phyloP scores from a whole-genome alignment of 2,113 vertebrate species.

The Indicator maculatus region DNA sequence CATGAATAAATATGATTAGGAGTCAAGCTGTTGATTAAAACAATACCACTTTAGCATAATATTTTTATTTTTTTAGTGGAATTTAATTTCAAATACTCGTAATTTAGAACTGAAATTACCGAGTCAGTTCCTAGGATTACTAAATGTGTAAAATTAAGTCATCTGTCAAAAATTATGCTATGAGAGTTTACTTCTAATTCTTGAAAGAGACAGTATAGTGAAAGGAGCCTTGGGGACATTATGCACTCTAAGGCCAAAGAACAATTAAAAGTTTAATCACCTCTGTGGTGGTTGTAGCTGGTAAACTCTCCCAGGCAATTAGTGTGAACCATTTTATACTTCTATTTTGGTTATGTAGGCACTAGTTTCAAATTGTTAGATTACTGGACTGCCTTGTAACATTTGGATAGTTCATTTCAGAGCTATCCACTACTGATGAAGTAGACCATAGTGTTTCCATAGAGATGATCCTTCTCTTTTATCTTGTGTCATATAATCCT shows the following conservation, averaged over 20 bases:
- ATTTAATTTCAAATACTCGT: not conserved
- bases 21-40: not conserved
- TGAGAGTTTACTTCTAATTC: not conserved
- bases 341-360: slow-evolving; percentile 22
- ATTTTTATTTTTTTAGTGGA: not conserved
- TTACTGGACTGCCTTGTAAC: slow-evolving; percentile 33
- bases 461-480: slow-evolving; percentile 49
- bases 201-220: not conserved
- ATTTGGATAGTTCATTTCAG: slow-evolving; percentile 42
- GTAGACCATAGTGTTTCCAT: slow-evolving; percentile 57
- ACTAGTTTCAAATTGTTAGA: slow-evolving; percentile 21
- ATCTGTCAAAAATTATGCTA: not conserved
- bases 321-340: slow-evolving; percentile 1
- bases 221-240: not conserved
- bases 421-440: not conserved
- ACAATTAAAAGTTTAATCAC: slow-evolving; percentile 9
- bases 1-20: not conserved
- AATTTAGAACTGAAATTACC: not conserved
- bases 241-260: not conserved
- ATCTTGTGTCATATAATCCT: slow-evolving; percentile 29
- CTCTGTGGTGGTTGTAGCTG: not conserved
- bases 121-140: not conserved
- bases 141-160: not conserved
- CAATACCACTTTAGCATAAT: not conserved
- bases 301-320: slow-evolving; percentile 8